Evolutionary conservation across 2,113 vertebrate genomes (phyloP), one percentile per base, ranked within the genome.

Genomic region (Platichthys flesus): DNA sequence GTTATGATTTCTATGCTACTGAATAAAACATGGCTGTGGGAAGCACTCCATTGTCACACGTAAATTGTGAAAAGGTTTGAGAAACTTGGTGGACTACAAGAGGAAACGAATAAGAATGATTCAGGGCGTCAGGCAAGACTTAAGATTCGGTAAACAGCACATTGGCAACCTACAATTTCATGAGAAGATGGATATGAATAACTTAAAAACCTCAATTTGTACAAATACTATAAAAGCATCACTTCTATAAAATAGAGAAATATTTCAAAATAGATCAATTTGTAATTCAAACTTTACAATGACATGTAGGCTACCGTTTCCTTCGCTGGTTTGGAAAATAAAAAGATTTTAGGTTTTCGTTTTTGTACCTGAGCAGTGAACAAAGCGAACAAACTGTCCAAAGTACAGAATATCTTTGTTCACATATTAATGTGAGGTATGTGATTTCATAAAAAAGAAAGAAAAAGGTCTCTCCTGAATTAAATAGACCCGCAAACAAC

Each of bases 171-270:
- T 80, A 76, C 78, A 70, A 68, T 71, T 76, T 63, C 47, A 82
- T 79, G 56, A 82, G 79, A 21, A 71, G 81, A 82, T 81, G 79
- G 78, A 82, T 85, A 76, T 84, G 88, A 90, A 92, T 84, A 91
- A 92, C 83, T 89, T 89, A 92, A 93, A 91, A 90, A 87, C 86
- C 79, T 85, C 66, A 68, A 74, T 88, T 88, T 91, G 74, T 93
- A 93, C 90, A 93, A 91, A 91, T 77, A 84, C 90, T 93, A 92
- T 89, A 93, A 94, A 93, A 93, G 81, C 82, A 84, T 85, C 74
- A 75, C 55, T 88, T 85, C 90, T 91, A 88, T 86, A 94, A 94
- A 93, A 92, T 91, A 91, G 82, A 90, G 87, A 83, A 91, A 82
- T 84, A 90, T 93, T 86, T 92, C 69, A 94, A 92, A 93, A 92